Evolutionary conservation across 2,888 invertebrate species (phyloP), one percentile per base, ranked within the genome.

Genomic region (Heterodera filipjevi): DNA sequence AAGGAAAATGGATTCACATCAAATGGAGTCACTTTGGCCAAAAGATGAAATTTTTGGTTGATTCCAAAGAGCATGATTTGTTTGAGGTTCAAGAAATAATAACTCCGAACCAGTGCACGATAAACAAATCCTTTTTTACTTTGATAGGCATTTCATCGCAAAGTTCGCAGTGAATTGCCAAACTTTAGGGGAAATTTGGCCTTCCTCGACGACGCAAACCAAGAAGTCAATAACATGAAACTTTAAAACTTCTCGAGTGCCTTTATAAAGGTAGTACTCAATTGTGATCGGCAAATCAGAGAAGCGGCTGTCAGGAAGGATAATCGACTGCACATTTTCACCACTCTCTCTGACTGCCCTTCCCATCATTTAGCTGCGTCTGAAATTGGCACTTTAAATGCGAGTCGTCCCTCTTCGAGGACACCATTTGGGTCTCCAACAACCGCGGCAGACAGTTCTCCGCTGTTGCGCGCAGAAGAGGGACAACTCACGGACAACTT

Each of bases 21-120:
- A 73, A 46, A 35, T 73, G 73, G 73, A 10, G 39, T 27, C 73
- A 73, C 27, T 46, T 73, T 73, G 73, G 73, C 8, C 59, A 59
- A 59, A 59, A 59, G 14, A 33, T n/a, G n/a, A 73, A 73, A 46
- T 73, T 73, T 3, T 27, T 39, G 27, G 12, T 73, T 44, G 35
- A 73, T 5, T 12, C 35, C 10, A 49, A 12, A 12, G 35, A n/a
- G 1, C 14, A 3, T 27, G 73, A 73, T 27, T n/a, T 73, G 49
- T 73, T 22, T 35, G 46, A 44, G 8, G 73, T 33, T 19, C 49
- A 72, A 1, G 39, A 35, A 59, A n/a, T 39, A 22, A 19, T 72
- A 53, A 53, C 14, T 16, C 1, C 5, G 22, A 16, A 16, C 6
- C 19, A 53, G 5, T 53, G 44, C 5, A 44, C 12, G 44, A 53